A percentile compares a stretch with the other conserved stretches of the same genome.
Evolutionary conservation across 2,888 invertebrate species (phyloP).

Genomic region (Cheilosia impressa): DNA sequence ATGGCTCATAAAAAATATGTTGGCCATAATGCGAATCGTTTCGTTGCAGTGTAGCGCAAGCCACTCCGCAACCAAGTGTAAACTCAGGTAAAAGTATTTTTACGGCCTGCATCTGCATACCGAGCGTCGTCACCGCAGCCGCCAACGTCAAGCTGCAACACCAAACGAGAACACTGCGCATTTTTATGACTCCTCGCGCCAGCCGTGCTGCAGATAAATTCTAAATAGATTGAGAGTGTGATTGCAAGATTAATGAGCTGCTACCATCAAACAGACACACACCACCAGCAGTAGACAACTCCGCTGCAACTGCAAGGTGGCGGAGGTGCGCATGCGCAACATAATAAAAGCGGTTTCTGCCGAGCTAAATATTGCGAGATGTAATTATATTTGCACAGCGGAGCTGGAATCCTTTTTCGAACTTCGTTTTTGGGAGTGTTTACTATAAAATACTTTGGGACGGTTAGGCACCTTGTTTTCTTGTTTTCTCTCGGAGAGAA

Average conservation of each 20-base stretch:
- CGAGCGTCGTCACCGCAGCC: conserved; percentile 31
- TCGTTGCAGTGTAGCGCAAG: conserved; percentile 34
- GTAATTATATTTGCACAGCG: conserved; percentile 6
- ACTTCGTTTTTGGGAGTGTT: conserved; percentile 14
- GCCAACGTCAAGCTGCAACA: conserved; percentile 42
- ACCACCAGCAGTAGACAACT: conserved; percentile 11
- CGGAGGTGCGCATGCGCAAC: conserved; percentile 28
- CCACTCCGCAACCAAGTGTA: conserved; percentile 32
- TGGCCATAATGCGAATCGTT: conserved; percentile 66
- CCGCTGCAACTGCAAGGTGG: conserved; percentile 5
- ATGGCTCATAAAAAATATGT: conserved; percentile 71
- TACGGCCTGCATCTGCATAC: conserved; percentile 69
- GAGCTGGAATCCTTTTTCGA: conserved; percentile 21
- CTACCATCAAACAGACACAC: conserved; percentile 60
- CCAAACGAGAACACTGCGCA: conserved; percentile 65
- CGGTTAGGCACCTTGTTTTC: neutral
- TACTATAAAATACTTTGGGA: conserved; percentile 23
- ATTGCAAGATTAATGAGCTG: conserved; percentile 67
- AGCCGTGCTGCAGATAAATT: conserved; percentile 64
- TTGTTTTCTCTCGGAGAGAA: conserved; percentile 10
- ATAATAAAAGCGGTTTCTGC: conserved; percentile 36
- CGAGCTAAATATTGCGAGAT: conserved; percentile 9
- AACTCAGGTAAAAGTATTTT: conserved; percentile 68
- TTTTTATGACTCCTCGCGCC: conserved; percentile 59
- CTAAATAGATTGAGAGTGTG: conserved; percentile 66